A percentile compares a stretch with the other conserved stretches of the same genome.
Evolutionary conservation across 1,140 invertebrate species (phyloP).

Genomic region (Pseudomyrmex pallidus): DNA sequence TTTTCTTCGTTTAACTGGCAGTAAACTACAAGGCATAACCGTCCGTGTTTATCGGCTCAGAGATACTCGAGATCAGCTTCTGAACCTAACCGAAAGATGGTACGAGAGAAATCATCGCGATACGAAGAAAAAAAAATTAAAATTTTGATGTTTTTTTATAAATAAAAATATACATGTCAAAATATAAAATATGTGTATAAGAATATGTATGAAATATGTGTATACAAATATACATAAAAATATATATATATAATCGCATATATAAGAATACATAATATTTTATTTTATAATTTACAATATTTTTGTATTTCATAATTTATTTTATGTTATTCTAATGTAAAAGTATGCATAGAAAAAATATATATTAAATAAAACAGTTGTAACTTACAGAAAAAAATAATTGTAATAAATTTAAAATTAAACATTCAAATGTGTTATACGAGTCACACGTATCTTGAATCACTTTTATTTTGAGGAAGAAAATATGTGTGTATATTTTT

Average conservation of each 20-base stretch:
- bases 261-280: too few relatives aligned
- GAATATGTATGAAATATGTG: too few relatives aligned
- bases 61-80: conserved; percentile 75
- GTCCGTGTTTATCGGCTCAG: conserved; percentile 80
- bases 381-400: not conserved
- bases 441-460: conserved; percentile 8
- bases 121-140: too few relatives aligned
- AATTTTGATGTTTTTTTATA: too few relatives aligned
- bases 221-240: not conserved
- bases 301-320: not conserved
- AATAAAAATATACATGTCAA: too few relatives aligned
- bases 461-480: not conserved
- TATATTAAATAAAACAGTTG: not conserved
- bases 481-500: too few relatives aligned
- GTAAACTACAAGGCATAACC: conserved; percentile 63
- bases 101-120: conserved; percentile 42
- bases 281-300: conserved; percentile 4
- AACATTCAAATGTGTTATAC: not conserved
- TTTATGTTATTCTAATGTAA: not conserved
- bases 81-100: conserved; percentile 81
- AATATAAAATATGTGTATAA: too few relatives aligned
- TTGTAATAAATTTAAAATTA: not conserved
- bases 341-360: not conserved
- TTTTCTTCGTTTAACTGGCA: conserved; percentile 74
- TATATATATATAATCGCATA: not conserved